phyloP scores from a whole-genome alignment of 2,888 invertebrate species.

The Dryococelus australis region DNA sequence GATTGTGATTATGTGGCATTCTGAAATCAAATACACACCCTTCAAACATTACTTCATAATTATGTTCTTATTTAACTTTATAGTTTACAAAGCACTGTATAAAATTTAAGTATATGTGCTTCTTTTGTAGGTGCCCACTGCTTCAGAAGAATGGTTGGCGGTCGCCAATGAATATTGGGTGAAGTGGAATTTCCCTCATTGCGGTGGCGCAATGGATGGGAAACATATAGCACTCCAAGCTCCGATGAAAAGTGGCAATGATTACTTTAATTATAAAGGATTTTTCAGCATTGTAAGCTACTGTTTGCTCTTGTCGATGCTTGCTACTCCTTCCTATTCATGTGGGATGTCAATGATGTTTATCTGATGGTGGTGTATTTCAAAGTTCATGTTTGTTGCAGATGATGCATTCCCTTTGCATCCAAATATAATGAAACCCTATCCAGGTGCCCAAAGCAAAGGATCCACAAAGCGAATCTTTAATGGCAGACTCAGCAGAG shows the following conservation, averaged over 20 bases:
- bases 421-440: neutral
- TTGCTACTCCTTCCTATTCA: neutral
- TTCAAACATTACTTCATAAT: too few species aligned
- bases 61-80: too few species aligned
- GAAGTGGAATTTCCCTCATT: neutral
- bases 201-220: neutral
- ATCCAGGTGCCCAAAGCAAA: neutral
- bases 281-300: neutral
- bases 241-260: neutral
- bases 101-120: too few species aligned
- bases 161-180: neutral
- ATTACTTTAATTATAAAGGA: neutral
- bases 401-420: neutral
- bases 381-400: neutral
- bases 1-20: neutral
- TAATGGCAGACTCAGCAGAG: too few species aligned
- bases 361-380: slow-evolving; percentile 24
- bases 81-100: too few species aligned
- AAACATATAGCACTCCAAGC: neutral
- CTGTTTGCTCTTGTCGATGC: neutral
- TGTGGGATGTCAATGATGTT: too few species aligned
- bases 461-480: neutral
- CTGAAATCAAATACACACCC: too few species aligned
- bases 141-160: neutral
- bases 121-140: too few species aligned